Evolutionary conservation across 2,888 invertebrate genomes (phyloP).

Genomic region (Pandemis corylana): DNA sequence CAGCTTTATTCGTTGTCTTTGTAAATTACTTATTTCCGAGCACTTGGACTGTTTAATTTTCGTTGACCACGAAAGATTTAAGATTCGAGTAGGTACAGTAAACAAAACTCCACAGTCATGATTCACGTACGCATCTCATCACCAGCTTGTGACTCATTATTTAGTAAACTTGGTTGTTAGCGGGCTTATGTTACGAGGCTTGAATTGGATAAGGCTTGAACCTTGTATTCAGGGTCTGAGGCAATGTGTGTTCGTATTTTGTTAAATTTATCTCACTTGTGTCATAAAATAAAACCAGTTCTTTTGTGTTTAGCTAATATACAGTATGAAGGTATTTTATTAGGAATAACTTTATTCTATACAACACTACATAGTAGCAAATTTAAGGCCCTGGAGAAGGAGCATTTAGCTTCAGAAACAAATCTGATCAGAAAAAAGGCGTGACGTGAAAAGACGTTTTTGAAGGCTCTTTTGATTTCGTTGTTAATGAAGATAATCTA

Average conservation of each 20-base stretch:
- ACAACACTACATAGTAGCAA: too few species aligned
- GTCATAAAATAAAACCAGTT: too few species aligned
- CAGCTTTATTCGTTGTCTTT: too few species aligned
- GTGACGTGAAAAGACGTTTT: too few species aligned
- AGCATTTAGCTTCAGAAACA: too few species aligned
- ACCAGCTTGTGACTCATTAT: slow-evolving; percentile 32
- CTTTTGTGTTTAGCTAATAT: background rate
- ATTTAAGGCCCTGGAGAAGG: too few species aligned
- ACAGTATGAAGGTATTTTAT: too few species aligned
- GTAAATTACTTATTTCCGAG: too few species aligned
- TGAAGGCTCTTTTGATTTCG: too few species aligned
- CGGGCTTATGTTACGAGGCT: slow-evolving; percentile 20
- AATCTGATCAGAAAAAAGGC: too few species aligned
- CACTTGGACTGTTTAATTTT: background rate
- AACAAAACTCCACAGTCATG: slow-evolving; percentile 25
- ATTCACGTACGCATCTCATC: slow-evolving; percentile 26
- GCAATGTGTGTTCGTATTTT: slow-evolving; percentile 23
- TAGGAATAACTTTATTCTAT: too few species aligned
- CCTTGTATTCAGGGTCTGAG: slow-evolving; percentile 21
- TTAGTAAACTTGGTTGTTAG: slow-evolving; percentile 33
- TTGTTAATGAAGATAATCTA: background rate
- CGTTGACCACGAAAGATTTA: background rate
- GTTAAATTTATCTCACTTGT: background rate
- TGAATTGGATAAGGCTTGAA: slow-evolving; percentile 15
- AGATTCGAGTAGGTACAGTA: slow-evolving; percentile 21